Conservation (phyloP, 2,113 vertebrate species). For the Thermophis baileyi region DNA sequence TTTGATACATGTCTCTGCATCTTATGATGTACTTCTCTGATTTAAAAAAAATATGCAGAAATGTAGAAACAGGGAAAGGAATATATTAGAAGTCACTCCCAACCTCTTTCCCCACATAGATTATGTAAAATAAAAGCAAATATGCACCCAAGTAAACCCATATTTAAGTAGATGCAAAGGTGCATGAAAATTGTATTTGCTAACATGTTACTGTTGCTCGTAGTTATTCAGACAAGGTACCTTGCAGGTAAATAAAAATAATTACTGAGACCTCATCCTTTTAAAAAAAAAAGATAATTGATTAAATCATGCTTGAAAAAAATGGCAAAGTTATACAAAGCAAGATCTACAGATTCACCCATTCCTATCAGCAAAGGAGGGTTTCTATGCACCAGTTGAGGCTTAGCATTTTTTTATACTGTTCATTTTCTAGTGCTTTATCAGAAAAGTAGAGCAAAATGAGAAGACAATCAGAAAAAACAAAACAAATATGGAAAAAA, state of each 20-base stretch:
- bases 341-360: neutral
- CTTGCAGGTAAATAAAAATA: neutral
- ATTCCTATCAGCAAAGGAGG: neutral
- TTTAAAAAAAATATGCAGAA: neutral
- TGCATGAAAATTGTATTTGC: neutral
- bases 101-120: neutral
- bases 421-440: neutral
- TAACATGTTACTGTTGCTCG: neutral
- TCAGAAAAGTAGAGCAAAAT: neutral
- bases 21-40: neutral
- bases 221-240: neutral
- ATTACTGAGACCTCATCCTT: neutral
- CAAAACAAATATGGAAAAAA: conserved; percentile 11
- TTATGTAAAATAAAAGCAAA: neutral
- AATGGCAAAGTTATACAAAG: neutral
- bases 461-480: neutral
- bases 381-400: neutral
- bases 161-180: neutral
- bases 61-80: neutral
- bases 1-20: neutral
- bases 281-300: neutral
- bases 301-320: neutral
- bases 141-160: neutral
- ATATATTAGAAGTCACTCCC: neutral
- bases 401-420: neutral